Percentiles rank a stretch among this genome's conserved stretches.
Evolutionary conservation across 1,140 invertebrate genomes (phyloP).

Genomic region (Amyelois transitella): DNA sequence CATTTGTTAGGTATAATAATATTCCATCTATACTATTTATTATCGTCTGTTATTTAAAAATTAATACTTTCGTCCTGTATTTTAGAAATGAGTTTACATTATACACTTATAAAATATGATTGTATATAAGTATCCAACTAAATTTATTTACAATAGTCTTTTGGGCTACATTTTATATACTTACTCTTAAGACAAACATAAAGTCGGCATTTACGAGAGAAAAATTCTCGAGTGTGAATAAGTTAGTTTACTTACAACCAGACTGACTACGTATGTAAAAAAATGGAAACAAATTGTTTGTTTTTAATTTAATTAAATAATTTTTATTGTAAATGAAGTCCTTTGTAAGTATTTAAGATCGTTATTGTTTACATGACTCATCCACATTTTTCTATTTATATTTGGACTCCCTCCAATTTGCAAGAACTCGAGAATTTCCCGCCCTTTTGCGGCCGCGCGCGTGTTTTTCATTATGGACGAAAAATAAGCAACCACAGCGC

Average conservation of each 20-base stretch:
- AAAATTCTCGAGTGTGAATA: not conserved
- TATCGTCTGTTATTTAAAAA: conserved; percentile 56
- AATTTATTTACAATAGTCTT: conserved; percentile 66
- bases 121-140: conserved; percentile 57
- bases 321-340: too few relatives aligned
- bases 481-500: not conserved
- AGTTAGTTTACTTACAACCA: too few relatives aligned
- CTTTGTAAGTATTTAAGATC: too few relatives aligned
- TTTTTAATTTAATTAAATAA: too few relatives aligned
- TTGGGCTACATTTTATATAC: conserved; percentile 45
- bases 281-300: too few relatives aligned
- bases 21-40: conserved; percentile 55
- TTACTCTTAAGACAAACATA: conserved; percentile 35
- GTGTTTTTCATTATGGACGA: not conserved
- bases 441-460: not conserved
- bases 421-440: not conserved
- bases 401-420: too few relatives aligned
- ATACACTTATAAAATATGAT: conserved; percentile 45
- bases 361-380: too few relatives aligned
- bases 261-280: too few relatives aligned
- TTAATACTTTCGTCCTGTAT: conserved; percentile 56
- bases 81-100: conserved; percentile 46
- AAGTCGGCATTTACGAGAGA: not conserved
- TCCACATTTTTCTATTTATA: too few relatives aligned
- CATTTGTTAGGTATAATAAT: conserved; percentile 27